Conservation (phyloP, 2,888 invertebrate genomes). For the Diplazon laetatorius region DNA sequence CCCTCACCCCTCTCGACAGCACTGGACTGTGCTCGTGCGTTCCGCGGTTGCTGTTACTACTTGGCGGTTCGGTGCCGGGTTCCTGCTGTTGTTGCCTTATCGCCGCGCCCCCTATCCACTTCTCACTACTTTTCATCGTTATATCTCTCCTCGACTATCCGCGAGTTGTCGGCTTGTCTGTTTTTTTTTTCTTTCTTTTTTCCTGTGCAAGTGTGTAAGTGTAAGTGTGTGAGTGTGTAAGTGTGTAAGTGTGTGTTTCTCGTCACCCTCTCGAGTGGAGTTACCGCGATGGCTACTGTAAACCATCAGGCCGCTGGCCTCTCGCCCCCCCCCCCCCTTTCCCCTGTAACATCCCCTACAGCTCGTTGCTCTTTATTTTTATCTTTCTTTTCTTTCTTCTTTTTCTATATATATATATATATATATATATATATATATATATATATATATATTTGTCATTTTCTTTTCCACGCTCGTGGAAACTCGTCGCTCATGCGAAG, state of each 20-base stretch:
- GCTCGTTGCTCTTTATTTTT: background rate
- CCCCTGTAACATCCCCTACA: no score
- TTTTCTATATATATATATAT: no score
- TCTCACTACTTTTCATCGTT: conserved; percentile 34
- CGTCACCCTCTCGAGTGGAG: conserved; percentile 11
- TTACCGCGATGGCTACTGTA: conserved; percentile 5
- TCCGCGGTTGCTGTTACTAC: no score
- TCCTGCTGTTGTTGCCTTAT: conserved; percentile 4
- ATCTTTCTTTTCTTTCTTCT: no score
- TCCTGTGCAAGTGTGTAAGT: no score
- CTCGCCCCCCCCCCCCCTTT: conserved; percentile 23
- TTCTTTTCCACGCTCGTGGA: conserved; percentile 31
- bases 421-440: no score
- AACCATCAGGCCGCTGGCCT: conserved; percentile 31
- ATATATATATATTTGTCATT: no score
- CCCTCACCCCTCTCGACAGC: no score
- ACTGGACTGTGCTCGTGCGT: conserved; percentile 47
- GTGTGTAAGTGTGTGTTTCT: conserved; percentile 25
- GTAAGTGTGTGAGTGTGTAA: no score
- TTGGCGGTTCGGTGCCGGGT: conserved; percentile 1
- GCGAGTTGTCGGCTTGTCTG: conserved; percentile 27
- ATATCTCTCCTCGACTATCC: conserved; percentile 15
- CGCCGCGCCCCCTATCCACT: conserved; percentile 12
- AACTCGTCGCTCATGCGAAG: conserved; percentile 26
- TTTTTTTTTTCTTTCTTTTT: no score